Percentiles rank a stretch among this genome's conserved stretches.
phyloP scores from a whole-genome alignment of 2,888 invertebrate species.

The Cyrtodaria siliqua region DNA sequence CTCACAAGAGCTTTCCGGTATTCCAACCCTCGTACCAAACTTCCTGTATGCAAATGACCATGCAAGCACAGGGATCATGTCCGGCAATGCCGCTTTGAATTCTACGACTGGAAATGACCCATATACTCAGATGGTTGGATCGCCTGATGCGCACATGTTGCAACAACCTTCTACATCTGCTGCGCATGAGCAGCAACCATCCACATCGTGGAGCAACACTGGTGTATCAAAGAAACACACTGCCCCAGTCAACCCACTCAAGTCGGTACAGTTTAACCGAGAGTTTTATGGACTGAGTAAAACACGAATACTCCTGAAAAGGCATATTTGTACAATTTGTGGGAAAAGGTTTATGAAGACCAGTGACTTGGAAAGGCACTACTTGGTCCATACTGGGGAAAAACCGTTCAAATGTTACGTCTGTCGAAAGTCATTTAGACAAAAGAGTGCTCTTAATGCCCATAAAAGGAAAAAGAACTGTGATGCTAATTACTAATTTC shows the following conservation, averaged over 20 bases:
- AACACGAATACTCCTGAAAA: conserved; percentile 40
- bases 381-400: conserved; percentile 44
- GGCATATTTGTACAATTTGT: conserved; percentile 43
- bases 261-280: conserved; percentile 38
- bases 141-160: too few relatives aligned
- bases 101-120: too few relatives aligned
- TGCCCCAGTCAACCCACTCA: conserved; percentile 30
- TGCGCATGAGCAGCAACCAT: not conserved
- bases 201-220: not conserved
- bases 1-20: not conserved
- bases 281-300: conserved; percentile 49
- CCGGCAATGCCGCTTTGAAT: too few relatives aligned
- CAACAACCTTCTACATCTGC: not conserved
- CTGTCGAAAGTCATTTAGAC: conserved; percentile 23
- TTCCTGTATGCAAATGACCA: too few relatives aligned
- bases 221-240: not conserved
- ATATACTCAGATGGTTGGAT: too few relatives aligned
- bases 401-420: conserved; percentile 37
- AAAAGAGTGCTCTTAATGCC: conserved; percentile 15
- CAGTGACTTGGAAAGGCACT: conserved; percentile 39
- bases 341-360: conserved; percentile 41
- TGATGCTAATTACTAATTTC: too few relatives aligned
- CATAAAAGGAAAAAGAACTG: too few relatives aligned
- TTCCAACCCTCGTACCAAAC: conserved; percentile 3
- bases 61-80: too few relatives aligned